Percentiles rank a stretch among this genome's conserved stretches.
phyloP scores from a whole-genome alignment of 2,113 vertebrate species.

The Dendrocopos noguchii region DNA sequence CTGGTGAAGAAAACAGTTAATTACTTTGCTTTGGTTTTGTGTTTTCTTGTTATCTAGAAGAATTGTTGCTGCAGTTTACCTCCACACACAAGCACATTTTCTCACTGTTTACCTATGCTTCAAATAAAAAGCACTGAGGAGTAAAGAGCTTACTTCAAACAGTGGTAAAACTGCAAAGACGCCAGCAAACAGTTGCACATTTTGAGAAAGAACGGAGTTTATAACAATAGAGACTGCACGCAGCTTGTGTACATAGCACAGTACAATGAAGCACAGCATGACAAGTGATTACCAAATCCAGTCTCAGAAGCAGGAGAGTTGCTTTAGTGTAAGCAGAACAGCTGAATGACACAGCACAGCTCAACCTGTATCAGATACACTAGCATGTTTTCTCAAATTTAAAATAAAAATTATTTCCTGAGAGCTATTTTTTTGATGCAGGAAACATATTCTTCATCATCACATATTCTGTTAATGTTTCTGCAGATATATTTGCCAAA shows the following conservation, averaged over 20 bases:
- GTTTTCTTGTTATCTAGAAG: not conserved
- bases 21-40: not conserved
- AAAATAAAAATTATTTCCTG: not conserved
- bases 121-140: not conserved
- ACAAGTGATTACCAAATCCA: not conserved
- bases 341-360: not conserved
- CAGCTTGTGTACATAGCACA: not conserved
- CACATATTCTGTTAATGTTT: not conserved
- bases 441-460: not conserved
- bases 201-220: not conserved
- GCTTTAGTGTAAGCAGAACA: not conserved
- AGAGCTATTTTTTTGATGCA: not conserved
- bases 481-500: not conserved
- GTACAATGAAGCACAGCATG: accelerated
- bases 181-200: not conserved
- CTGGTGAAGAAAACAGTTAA: not conserved
- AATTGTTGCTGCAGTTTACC: not conserved
- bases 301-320: not conserved
- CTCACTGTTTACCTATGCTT: accelerated
- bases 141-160: not conserved
- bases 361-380: not conserved
- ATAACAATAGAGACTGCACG: not conserved
- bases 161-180: not conserved
- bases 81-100: not conserved
- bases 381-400: not conserved